These are phyloP conservation scores for Cheiracanthium punctorium DNA, from an alignment of 2,888 invertebrate genomes.

Conservation along the genomic window DNA sequence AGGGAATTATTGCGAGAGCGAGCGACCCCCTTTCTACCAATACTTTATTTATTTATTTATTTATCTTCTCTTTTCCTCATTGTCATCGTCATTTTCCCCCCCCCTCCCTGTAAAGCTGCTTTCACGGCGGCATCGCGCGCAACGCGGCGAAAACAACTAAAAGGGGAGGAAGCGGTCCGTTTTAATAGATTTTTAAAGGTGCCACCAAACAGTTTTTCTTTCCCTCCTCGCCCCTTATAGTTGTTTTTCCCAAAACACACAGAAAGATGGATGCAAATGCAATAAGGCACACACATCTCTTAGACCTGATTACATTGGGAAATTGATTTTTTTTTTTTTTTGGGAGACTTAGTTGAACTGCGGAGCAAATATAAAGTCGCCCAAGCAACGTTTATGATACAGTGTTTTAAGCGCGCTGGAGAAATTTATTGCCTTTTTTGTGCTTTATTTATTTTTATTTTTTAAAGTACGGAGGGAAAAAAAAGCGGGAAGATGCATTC, in stretches of 20 bases:
- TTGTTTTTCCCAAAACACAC: not conserved
- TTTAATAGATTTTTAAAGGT: not conserved
- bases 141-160: not conserved
- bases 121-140: not conserved
- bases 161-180: not conserved
- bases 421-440: not conserved
- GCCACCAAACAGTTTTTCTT: not conserved
- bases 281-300: not conserved
- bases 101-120: not conserved
- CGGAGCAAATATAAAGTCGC: not conserved
- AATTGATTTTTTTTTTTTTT: conserved; percentile 3
- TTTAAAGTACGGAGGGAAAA: too few species aligned
- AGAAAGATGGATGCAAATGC: conserved; percentile 8
- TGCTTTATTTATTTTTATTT: too few species aligned
- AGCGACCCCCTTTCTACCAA: not conserved
- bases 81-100: not conserved
- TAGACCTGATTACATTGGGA: not conserved
- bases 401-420: not conserved
- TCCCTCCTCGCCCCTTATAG: not conserved
- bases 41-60: too few species aligned
- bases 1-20: not conserved
- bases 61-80: not conserved
- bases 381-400: not conserved
- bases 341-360: not conserved
- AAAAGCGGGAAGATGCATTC: too few species aligned